A percentile compares a stretch with the other conserved stretches of the same genome.
Conservation (phyloP, 2,888 invertebrate genomes). For the Nymphalis urticae region DNA sequence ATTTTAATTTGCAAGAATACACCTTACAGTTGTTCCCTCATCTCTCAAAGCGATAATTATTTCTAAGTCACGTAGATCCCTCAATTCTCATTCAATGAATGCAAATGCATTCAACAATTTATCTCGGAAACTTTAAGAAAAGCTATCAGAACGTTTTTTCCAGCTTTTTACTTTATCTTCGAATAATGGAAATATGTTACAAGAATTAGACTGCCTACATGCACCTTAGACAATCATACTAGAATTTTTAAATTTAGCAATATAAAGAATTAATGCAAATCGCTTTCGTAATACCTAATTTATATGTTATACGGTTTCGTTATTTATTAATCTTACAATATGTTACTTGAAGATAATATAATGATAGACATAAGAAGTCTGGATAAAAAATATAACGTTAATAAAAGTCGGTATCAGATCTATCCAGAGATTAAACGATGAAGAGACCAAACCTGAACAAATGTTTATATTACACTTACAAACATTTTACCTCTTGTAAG, state of each 20-base stretch:
- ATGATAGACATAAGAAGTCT: no score
- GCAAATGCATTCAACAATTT: constrained; percentile 37
- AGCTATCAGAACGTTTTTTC: constrained; percentile 25
- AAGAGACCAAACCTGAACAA: constrained; percentile 21
- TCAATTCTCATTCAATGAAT: constrained; percentile 34
- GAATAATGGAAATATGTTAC: constrained; percentile 1
- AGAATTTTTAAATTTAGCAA: not conserved
- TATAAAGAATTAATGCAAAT: constrained; percentile 6
- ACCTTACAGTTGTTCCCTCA: constrained; percentile 10
- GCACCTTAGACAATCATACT: not conserved
- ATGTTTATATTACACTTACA: constrained; percentile 25
- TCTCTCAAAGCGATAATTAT: constrained; percentile 31
- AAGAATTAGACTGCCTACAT: not conserved
- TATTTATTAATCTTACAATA: no score
- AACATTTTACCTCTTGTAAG: constrained; percentile 25
- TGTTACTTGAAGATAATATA: no score
- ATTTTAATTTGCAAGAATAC: constrained; percentile 27
- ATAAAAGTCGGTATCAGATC: not conserved
- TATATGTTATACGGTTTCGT: no score
- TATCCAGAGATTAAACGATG: constrained; percentile 19
- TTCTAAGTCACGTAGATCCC: constrained; percentile 36
- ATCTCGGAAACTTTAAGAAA: constrained; percentile 23
- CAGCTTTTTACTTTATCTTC: constrained; percentile 10
- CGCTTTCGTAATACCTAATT: not conserved
- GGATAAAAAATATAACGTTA: not conserved